Evolutionary conservation across 1,140 invertebrate species (phyloP), one percentile per base, ranked within the genome.

Genomic region (Littorina saxatilis): DNA sequence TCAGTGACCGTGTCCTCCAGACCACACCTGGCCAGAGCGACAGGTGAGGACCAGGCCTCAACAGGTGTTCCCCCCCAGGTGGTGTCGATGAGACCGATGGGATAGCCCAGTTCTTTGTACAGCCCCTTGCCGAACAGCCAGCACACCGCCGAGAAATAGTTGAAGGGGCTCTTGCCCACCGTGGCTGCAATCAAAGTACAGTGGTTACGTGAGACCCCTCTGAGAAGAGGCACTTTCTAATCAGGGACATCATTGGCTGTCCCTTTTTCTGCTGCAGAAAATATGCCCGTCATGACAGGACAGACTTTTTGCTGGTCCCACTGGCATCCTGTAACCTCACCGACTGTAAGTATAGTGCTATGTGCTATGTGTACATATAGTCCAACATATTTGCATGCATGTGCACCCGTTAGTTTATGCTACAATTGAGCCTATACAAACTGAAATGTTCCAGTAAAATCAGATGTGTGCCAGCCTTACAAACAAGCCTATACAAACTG

Each of bases 131-230:
- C 91, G 85, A 82, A 91, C 47, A 90, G 75, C 90, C 90, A 92
- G 70, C 91, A 92, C 17, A 91, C 87, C 35, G 89, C 90, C 23
- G 91, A 90, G 76, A 91, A 91, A 79, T 89, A 61, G 39, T 17
- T 63, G 35, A 61, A 78, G 37, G 61, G 61, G 13, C 40, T 29
- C 35, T 50, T 43, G 5, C 78, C 68, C 63, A 80, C 78, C 15
- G 78, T 52, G 27, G 78, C 78, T 80, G 50, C 27, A 29, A 61
- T 61, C 9, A n/a, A 7, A 61, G 27, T 61, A 23, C 23, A 52
- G 11, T 52, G 23, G 23, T 52, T 52, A 52, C 23, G 11, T 52
- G 23, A 52, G 23, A 52, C 9, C 23, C 9, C 50, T 13, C 50
- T 13, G 11, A 52, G 11, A 52, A 11, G 23, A 52, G 11, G 23